Base-by-base conservation (phyloP, 2,888 invertebrate genomes). In the Eilema depressum region DNA sequence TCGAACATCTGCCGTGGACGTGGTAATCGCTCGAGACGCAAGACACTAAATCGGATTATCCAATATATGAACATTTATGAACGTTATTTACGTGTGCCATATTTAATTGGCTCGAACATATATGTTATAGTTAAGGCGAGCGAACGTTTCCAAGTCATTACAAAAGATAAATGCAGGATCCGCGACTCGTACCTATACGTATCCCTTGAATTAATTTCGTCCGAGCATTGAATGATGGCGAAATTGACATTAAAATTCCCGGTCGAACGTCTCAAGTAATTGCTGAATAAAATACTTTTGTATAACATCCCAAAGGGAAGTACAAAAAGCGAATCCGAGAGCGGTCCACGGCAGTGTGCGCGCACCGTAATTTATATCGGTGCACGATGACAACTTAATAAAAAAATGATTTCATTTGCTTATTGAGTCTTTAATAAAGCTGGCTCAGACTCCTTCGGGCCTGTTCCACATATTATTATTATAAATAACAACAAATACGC, bases 331-430 rank as follows among this genome's bases (percentile, higher is more conserved):
- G 87, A 89, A 85, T 81, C 86, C 82, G 81, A 84, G 83, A 85
- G 77, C 85, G 80, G 83, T 80, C 85, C 78, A 83, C 87, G 83
- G 87, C 89, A 86, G 88, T 89, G 88, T 88, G 91, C 89, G 90
- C 87, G 87, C 87, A 69, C 81, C 83, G 92, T 93, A 92, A 95
- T 94, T 95, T 95, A 95, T 95, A 93, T 93, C 92, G 86, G 91
- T 86, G 88, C 89, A 89, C 89, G 95, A 94, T 94, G 95, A 95
- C 95, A 94, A 91, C 93, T 95, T 92, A 95, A 95, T 95, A 95
- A 95, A 94, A 94, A 95, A 95, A 94, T 94, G 92, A 94, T 95
- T 94, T 93, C 95, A 95, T 95, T 95, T 95, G 95, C 93, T 95
- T 95, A 95, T 95, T 94, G 94, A 94, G 93, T 86, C 92, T 91